These are phyloP conservation scores for Psephotus haematonotus DNA, from an alignment of 2,113 vertebrate species.

Conservation along the genomic window DNA sequence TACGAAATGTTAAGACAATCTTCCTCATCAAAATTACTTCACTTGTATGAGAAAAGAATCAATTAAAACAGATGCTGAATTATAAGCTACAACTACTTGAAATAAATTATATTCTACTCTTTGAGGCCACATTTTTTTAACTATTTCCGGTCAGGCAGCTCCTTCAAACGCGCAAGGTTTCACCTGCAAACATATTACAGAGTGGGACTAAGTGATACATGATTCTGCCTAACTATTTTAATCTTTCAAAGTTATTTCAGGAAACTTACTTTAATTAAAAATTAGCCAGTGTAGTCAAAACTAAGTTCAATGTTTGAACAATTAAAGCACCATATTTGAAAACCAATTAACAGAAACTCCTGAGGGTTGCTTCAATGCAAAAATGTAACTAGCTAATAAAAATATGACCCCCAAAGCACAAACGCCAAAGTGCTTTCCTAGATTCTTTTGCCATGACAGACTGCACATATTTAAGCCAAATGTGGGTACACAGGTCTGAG, in stretches of 20 bases:
- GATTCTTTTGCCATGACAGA: not conserved
- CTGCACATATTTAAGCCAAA: not conserved
- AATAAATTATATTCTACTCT: not conserved
- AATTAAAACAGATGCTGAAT: not conserved
- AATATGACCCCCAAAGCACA: constrained; percentile 24
- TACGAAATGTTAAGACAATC: not conserved
- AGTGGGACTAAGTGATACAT: constrained; percentile 3
- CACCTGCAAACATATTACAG: not conserved
- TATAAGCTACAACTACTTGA: not conserved
- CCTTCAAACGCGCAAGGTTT: not conserved
- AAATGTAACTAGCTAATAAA: constrained; percentile 34
- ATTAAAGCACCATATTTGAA: constrained; percentile 54
- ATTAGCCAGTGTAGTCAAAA: constrained; percentile 22
- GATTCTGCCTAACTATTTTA: constrained; percentile 8
- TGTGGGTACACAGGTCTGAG: not conserved
- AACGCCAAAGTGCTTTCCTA: not conserved
- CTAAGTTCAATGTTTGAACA: constrained; percentile 36
- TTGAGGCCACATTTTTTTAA: not conserved
- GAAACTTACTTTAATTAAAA: constrained; percentile 58
- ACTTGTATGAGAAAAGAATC: not conserved
- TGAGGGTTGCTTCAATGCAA: constrained; percentile 13
- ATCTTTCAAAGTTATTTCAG: constrained; percentile 37
- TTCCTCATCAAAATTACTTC: not conserved
- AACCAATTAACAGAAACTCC: constrained; percentile 64
- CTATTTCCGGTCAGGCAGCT: not conserved